Evolutionary conservation across 23 tunicate species (phyloP), one percentile per base, ranked within the genome.

Genomic region (Halocynthia aurantium): DNA sequence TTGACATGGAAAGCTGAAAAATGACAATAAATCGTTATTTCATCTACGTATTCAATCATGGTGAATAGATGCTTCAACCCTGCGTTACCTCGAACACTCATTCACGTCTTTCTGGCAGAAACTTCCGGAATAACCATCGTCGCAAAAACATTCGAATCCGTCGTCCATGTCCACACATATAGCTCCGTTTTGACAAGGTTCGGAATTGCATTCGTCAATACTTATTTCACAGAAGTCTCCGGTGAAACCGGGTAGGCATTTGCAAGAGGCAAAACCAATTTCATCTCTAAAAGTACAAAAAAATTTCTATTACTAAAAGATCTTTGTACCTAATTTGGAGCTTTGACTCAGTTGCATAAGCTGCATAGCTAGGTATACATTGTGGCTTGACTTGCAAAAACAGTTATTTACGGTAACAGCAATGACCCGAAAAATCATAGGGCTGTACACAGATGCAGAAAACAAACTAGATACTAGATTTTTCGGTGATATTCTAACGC

Each of bases 151-250:
- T n/a, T 52, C 57, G 22, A 51, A 74, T 51, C 56, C 62, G 5
- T 62, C 62, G 31, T 74, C 78, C 78, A 74, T 52, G 56, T 80
- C 78, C 22, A 80, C 56, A 58, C 83, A 80, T 8, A 53, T 67
- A 8, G 77, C 83, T 12, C 83, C 83, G 53, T 80, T 68, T 70
- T 80, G 20, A 52, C 83, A 80, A 52, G 51, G 10, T 18, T 15
- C n/a, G n/a, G 22, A 61, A 15, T 18, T 18, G 20, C 83, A 80
- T 8, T 80, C 83, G 52, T 80, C 79, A 44, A 80, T 52, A 6
- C 70, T 69, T 8, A 15, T 8, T 10, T 80, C 80, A 52, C 83
- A 80, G 53, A 67, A 80, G 10, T 68, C 76, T 0, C 77, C 83
- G 9, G 51, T 77, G 53, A 80, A 80, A 7, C 83, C 79, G 10